A percentile compares a stretch with the other conserved stretches of the same genome.
These are phyloP conservation scores for Ptilorrhoa leucosticta DNA, from an alignment of 2,113 vertebrate genomes.

Conservation along the genomic window DNA sequence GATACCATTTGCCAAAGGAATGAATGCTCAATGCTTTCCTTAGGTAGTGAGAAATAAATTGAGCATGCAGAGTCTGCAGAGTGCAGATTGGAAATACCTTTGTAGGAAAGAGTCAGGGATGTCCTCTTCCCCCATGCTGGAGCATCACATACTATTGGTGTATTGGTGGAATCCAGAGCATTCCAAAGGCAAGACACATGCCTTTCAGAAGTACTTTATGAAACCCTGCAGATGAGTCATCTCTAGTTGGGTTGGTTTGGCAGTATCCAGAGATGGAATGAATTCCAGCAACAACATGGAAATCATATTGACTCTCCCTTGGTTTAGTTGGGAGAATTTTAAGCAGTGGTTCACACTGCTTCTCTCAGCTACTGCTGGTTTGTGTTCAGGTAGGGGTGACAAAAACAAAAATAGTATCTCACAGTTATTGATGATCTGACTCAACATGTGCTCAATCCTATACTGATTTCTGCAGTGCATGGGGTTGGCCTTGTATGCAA, in stretches of 20 bases:
- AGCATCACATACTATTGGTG: background rate
- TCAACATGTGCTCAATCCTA: background rate
- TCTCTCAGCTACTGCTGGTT: background rate
- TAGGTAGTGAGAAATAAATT: background rate
- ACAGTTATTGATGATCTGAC: background rate
- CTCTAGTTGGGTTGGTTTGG: conserved; percentile 21
- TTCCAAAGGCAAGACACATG: conserved; percentile 39
- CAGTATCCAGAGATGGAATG: background rate
- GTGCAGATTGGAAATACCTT: background rate
- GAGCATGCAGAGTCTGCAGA: background rate
- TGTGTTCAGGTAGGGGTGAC: background rate
- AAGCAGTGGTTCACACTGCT: background rate
- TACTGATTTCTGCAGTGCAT: background rate
- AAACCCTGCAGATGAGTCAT: conserved; percentile 17
- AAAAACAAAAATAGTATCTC: background rate
- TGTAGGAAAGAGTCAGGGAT: background rate
- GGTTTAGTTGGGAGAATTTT: background rate
- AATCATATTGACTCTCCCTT: background rate
- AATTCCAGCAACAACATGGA: conserved; percentile 38
- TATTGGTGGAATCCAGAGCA: background rate
- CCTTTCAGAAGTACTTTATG: background rate
- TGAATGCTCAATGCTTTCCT: background rate
- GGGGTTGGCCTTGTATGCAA: background rate
- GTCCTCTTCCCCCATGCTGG: background rate
- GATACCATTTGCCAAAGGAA: conserved; percentile 10